Evolutionary conservation across 2,888 invertebrate species (phyloP).

Genomic region (Tachina grossa): DNA sequence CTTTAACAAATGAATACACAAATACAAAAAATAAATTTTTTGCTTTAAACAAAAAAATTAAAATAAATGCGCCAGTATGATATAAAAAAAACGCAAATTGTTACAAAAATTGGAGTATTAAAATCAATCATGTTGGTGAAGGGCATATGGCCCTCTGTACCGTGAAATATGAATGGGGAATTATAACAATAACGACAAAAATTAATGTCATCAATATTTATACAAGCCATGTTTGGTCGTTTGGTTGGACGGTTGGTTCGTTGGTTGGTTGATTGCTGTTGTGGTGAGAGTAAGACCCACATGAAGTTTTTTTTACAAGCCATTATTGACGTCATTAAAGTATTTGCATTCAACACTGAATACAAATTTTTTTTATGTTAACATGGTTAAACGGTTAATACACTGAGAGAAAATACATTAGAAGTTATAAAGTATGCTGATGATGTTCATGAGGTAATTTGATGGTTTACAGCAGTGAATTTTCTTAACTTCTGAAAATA

Average conservation of each 20-base stretch:
- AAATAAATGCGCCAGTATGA: constrained; percentile 23
- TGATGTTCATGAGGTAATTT: no score
- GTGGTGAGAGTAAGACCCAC: constrained; percentile 22
- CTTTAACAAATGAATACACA: constrained; percentile 63
- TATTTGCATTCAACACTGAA: constrained; percentile 45
- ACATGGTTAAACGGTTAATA: background rate
- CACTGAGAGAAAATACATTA: constrained; percentile 9
- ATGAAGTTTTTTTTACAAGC: constrained; percentile 53
- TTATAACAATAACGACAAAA: constrained; percentile 53
- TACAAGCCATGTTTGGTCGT: constrained; percentile 43
- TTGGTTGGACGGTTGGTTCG: background rate
- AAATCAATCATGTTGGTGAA: constrained; percentile 58
- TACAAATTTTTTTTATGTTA: constrained; percentile 10
- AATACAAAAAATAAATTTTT: constrained; percentile 29
- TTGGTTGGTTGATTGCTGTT: background rate
- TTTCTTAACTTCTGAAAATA: no score
- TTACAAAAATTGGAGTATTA: constrained; percentile 67
- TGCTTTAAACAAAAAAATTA: constrained; percentile 2
- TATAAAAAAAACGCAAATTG: constrained; percentile 54
- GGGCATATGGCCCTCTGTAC: constrained; percentile 47
- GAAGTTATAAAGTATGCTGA: no score
- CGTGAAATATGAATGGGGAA: constrained; percentile 2
- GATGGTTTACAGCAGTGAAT: no score
- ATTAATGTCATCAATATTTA: constrained; percentile 72
- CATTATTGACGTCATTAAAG: constrained; percentile 69